Evolutionary conservation across 1,140 invertebrate species (phyloP).

Genomic region (Lepidurus couesii): DNA sequence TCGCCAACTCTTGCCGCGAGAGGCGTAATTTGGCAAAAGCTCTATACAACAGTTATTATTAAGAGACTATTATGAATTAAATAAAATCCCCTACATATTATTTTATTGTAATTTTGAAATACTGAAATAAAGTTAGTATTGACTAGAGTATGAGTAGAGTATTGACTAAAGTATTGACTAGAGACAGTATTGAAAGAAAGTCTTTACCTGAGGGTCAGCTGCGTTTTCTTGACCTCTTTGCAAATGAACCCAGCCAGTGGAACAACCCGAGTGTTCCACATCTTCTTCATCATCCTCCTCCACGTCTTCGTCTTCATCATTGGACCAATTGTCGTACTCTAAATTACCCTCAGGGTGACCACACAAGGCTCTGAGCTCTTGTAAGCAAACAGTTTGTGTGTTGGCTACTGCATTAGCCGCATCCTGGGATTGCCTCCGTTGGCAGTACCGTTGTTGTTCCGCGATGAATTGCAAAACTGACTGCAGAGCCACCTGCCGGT

Average conservation of each 20-base stretch:
- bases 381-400: slow-evolving; percentile 23
- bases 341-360: neutral
- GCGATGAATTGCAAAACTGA: slow-evolving; percentile 67
- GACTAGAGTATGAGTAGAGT: too few relatives aligned
- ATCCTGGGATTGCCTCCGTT: slow-evolving; percentile 52
- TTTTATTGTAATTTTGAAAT: too few relatives aligned
- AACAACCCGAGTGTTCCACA: slow-evolving; percentile 13
- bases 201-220: neutral
- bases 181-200: too few relatives aligned
- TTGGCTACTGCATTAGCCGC: slow-evolving; percentile 27
- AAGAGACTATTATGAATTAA: too few relatives aligned
- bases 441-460: slow-evolving; percentile 64
- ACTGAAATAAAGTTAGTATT: too few relatives aligned
- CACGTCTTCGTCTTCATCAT: slow-evolving; percentile 29
- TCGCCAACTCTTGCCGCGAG: too few relatives aligned
- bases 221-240: neutral
- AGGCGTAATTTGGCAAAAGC: too few relatives aligned
- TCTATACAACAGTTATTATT: too few relatives aligned
- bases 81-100: too few relatives aligned
- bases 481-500: slow-evolving; percentile 62
- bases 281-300: slow-evolving; percentile 26
- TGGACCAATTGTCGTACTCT: slow-evolving; percentile 30
- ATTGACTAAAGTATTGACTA: too few relatives aligned
- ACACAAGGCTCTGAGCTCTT: slow-evolving; percentile 24
- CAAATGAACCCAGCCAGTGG: slow-evolving; percentile 30